Base-by-base conservation (phyloP, 2,797 vertebrate species). In the Acanthornis magna region DNA sequence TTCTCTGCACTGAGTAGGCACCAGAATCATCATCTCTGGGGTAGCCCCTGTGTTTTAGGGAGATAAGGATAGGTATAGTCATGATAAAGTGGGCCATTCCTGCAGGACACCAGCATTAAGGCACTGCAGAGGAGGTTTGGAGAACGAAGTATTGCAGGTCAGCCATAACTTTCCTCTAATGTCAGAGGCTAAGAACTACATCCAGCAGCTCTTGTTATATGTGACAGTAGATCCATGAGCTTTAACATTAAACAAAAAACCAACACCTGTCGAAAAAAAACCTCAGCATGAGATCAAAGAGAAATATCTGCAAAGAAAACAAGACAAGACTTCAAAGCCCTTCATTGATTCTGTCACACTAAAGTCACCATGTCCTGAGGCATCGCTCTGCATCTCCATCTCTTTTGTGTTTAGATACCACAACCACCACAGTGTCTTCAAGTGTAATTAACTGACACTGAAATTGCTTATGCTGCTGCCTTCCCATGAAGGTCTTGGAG, bases 181-280 rank as follows among this genome's bases (percentile, higher is more conserved):
- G 42, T 76, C 68, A 93, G 84, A 95, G 43, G 74, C 32, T 55
- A 61, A 36, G 42, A 45, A 54, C 34, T 51, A 47, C 50, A 82
- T 47, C 67, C 70, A 82, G 53, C 76, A 74, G 67, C n/a, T 87
- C 81, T 73, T 77, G 5, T 67, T 93, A 18, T 16, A 60, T 17
- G 50, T 57, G 71, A 84, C 53, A 94, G 74, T 8, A 70, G 62
- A 76, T 85, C 68, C 65, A 68, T 19, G 45, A 45, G 53, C 20
- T 19, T 36, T 38, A 42, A 48, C 43, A 65, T 66, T 80, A 85
- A 94, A 85, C 18, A 66, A 71, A 87, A 92, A 29, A 3, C 0
- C 12, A 70, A 63, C 83, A 98, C 95, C 97, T 97, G 97, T 92
- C 97, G 91, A 76, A 97, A 94, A n/a, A 96, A 92, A 97, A 85